These are phyloP conservation scores for Okamejei kenojei DNA, from an alignment of 2,797 vertebrate species.

Conservation along the genomic window DNA sequence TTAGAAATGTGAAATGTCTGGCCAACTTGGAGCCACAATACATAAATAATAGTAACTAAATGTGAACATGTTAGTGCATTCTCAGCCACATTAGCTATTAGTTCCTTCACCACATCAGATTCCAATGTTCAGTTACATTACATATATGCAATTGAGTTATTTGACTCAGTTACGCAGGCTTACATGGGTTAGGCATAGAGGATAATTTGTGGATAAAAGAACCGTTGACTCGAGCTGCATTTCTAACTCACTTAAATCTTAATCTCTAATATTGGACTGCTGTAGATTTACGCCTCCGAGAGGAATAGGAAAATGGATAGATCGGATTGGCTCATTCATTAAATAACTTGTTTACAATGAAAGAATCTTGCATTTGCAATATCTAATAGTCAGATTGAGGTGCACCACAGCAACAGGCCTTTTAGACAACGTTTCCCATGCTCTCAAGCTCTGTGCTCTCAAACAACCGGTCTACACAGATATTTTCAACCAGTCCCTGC, in stretches of 20 bases:
- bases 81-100: not conserved
- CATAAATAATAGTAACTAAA: not conserved
- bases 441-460: too few species aligned
- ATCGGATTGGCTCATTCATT: not conserved
- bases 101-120: not conserved
- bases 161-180: not conserved
- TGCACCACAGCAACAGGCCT: too few species aligned
- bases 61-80: constrained; percentile 8
- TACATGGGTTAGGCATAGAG: not conserved
- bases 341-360: too few species aligned
- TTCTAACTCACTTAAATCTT: not conserved
- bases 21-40: not conserved
- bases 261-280: not conserved
- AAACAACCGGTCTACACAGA: too few species aligned
- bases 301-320: not conserved
- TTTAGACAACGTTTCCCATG: too few species aligned
- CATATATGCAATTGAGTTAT: not conserved
- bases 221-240: not conserved
- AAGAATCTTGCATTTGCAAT: not conserved
- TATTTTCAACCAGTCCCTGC: too few species aligned
- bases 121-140: not conserved
- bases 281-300: not conserved
- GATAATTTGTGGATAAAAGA: not conserved
- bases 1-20: not conserved
- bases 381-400: not conserved